These are phyloP conservation scores for Pantherophis vulpinus DNA, from an alignment of 2,797 vertebrate genomes.

Conservation along the genomic window DNA sequence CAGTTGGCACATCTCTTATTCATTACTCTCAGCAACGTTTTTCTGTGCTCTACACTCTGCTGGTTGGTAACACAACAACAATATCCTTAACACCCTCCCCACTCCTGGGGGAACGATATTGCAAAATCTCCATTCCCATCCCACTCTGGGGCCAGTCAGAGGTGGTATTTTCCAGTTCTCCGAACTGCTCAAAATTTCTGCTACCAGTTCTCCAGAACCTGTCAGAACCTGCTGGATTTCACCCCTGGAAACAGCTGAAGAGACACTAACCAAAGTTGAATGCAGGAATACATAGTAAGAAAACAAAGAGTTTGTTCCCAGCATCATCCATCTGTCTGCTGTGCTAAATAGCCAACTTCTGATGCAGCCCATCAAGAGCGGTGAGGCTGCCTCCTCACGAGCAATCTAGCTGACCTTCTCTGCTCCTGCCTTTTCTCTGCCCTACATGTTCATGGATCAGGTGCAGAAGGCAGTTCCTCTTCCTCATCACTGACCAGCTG, in stretches of 20 bases:
- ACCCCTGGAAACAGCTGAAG: background rate
- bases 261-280: background rate
- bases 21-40: no score
- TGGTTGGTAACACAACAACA: no score
- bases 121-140: no score
- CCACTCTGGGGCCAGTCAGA: no score
- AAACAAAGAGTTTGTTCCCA: background rate
- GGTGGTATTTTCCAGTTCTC: no score
- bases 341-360: background rate
- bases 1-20: no score
- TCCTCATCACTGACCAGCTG: background rate
- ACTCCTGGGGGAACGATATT: no score
- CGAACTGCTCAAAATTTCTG: no score
- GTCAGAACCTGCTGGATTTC: no score
- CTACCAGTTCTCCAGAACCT: no score
- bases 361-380: background rate
- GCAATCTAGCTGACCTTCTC: background rate
- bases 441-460: background rate
- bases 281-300: background rate
- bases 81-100: no score
- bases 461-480: background rate
- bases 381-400: background rate
- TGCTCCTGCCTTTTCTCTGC: background rate
- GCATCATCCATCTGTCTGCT: background rate
- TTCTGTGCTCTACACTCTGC: no score